Evolutionary conservation across 1,140 invertebrate species (phyloP).

Genomic region (Atopsyche davidsoni): DNA sequence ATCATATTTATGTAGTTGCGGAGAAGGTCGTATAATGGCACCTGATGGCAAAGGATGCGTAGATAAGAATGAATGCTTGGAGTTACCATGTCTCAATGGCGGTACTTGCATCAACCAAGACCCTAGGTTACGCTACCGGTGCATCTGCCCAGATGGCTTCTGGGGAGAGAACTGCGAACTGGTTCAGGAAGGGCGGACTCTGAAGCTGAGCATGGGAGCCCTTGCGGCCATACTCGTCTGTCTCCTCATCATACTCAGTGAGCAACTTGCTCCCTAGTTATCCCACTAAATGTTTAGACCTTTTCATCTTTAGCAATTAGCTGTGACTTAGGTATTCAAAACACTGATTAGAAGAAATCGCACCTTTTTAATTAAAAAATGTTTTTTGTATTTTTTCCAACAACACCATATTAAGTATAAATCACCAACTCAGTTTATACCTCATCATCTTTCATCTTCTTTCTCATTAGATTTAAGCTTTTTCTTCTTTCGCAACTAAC

Average conservation of each 20-base stretch:
- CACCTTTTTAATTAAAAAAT: no score
- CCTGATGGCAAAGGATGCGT: slow-evolving; percentile 84
- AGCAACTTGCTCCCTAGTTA: slow-evolving; percentile 42
- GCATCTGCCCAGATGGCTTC: slow-evolving; percentile 84
- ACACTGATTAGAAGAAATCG: no score
- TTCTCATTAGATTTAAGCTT: background rate
- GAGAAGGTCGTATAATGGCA: slow-evolving; percentile 82
- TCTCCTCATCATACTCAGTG: slow-evolving; percentile 90
- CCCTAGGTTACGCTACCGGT: slow-evolving; percentile 73
- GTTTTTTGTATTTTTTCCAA: no score
- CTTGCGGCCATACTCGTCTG: slow-evolving; percentile 89
- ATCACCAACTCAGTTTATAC: no score
- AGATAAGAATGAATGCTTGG: slow-evolving; percentile 91
- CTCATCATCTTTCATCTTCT: background rate
- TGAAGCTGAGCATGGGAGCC: slow-evolving; percentile 90
- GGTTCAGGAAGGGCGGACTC: slow-evolving; percentile 84
- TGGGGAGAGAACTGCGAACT: slow-evolving; percentile 92
- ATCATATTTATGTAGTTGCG: slow-evolving; percentile 65
- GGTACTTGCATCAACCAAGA: slow-evolving; percentile 85
- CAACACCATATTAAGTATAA: no score
- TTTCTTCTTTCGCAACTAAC: no score
- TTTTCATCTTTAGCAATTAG: no score
- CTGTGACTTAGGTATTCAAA: no score
- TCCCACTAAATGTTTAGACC: no score
- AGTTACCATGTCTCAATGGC: slow-evolving; percentile 86